Conservation (phyloP, 1,140 invertebrate species). For the Ladona fulva region DNA sequence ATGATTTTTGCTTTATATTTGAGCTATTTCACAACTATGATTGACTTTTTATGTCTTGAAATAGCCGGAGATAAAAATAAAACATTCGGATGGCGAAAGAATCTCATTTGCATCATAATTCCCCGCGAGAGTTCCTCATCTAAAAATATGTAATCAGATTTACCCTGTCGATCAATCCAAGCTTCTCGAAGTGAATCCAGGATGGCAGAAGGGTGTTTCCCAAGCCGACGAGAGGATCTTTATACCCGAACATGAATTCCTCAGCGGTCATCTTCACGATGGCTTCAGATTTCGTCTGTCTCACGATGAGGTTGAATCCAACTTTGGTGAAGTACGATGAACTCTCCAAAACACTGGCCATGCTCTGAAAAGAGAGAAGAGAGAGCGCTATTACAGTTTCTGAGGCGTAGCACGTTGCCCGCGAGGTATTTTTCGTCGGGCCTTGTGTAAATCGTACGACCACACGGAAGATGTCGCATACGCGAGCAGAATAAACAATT, state of each 20-base stretch:
- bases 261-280: slow-evolving; percentile 64
- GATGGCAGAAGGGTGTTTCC: slow-evolving; percentile 65
- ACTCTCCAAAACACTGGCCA: slow-evolving; percentile 60
- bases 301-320: slow-evolving; percentile 57
- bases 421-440: neutral
- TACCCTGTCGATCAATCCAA: slow-evolving; percentile 73
- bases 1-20: no score
- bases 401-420: neutral
- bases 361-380: slow-evolving; percentile 51
- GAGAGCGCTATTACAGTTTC: slow-evolving; percentile 16
- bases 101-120: no score
- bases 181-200: slow-evolving; percentile 73
- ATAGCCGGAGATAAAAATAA: no score
- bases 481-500: no score
- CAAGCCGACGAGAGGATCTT: slow-evolving; percentile 58
- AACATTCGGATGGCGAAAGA: no score
- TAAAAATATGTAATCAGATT: slow-evolving; percentile 23
- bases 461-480: no score
- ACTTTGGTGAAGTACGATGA: slow-evolving; percentile 50
- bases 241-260: slow-evolving; percentile 77
- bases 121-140: no score
- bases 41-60: no score
- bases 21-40: no score
- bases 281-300: slow-evolving; percentile 53
- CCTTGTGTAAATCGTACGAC: no score